Evolutionary conservation across 2,797 vertebrate species (phyloP).

Genomic region (Typhlichthys subterraneus): DNA sequence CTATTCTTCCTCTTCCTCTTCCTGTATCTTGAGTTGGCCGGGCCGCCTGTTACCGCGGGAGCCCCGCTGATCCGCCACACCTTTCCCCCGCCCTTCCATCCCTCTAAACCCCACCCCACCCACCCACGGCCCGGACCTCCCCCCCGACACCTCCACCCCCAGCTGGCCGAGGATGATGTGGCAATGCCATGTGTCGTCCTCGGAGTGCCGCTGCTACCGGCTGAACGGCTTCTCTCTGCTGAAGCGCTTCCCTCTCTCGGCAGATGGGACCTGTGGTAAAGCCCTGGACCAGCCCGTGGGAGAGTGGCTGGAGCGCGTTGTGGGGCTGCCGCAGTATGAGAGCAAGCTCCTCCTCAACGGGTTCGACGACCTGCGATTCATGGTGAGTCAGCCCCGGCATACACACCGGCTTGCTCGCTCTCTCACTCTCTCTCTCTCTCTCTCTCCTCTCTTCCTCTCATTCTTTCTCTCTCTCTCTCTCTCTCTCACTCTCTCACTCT

Average conservation of each 20-base stretch:
- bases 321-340: slow-evolving; percentile 96
- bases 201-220: slow-evolving; percentile 99
- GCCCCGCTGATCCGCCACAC: slow-evolving; percentile 56
- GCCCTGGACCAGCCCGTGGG: slow-evolving; percentile 94
- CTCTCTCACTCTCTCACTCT: background rate
- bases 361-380: slow-evolving; percentile 96
- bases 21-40: slow-evolving; percentile 59
- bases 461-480: background rate
- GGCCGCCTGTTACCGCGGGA: slow-evolving; percentile 68
- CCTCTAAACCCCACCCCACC: slow-evolving; percentile 39
- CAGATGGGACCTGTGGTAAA: slow-evolving; percentile 81
- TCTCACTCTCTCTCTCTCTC: background rate
- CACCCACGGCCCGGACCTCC: slow-evolving; percentile 70
- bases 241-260: slow-evolving; percentile 96
- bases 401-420: background rate
- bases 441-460: no score
- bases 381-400: slow-evolving; percentile 86
- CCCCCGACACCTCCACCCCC: slow-evolving; percentile 72
- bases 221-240: slow-evolving; percentile 94
- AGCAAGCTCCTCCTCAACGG: slow-evolving; percentile 97
- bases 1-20: slow-evolving; percentile 59
- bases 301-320: slow-evolving; percentile 92
- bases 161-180: slow-evolving; percentile 93
- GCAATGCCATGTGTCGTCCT: slow-evolving; percentile 98
- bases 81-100: slow-evolving; percentile 28